Percentiles rank a stretch among this genome's conserved stretches.
These are phyloP conservation scores for Meloidogyne floridensis DNA, from an alignment of 1,140 invertebrate genomes.

Conservation along the genomic window DNA sequence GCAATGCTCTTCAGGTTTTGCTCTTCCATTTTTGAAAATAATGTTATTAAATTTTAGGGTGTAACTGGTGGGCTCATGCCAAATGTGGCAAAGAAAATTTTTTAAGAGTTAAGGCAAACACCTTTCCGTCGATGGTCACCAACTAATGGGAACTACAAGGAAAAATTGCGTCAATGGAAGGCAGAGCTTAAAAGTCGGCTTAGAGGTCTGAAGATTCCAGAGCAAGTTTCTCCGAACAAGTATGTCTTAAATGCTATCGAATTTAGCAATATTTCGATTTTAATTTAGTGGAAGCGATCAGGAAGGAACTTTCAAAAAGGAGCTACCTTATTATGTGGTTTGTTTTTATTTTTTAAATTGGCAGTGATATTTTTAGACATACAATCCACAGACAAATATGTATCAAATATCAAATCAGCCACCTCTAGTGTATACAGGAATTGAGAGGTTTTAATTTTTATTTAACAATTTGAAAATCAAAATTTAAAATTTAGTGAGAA, in stretches of 20 bases:
- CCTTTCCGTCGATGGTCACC: conserved; percentile 42
- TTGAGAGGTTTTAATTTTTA: conserved; percentile 2
- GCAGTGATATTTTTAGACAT: conserved; percentile 15
- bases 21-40: not conserved
- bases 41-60: not conserved
- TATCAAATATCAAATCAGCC: conserved; percentile 41
- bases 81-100: not conserved
- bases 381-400: conserved; percentile 32
- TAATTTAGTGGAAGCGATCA: conserved; percentile 9
- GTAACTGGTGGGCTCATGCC: not conserved
- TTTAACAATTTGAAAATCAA: conserved; percentile 1
- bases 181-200: conserved; percentile 38
- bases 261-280: not conserved
- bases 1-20: not conserved
- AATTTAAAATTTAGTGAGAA: conserved; percentile 9
- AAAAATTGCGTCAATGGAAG: conserved; percentile 48
- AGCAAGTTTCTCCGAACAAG: conserved; percentile 18
- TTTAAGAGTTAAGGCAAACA: conserved; percentile 43
- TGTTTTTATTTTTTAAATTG: not conserved
- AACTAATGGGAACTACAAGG: conserved; percentile 46
- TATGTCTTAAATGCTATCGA: not conserved
- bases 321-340: conserved; percentile 33
- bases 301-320: not conserved
- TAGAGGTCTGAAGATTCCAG: conserved; percentile 31
- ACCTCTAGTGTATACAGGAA: conserved; percentile 33